Base-by-base conservation (phyloP, 2,797 vertebrate species). In the Leptatherina wallacei region DNA sequence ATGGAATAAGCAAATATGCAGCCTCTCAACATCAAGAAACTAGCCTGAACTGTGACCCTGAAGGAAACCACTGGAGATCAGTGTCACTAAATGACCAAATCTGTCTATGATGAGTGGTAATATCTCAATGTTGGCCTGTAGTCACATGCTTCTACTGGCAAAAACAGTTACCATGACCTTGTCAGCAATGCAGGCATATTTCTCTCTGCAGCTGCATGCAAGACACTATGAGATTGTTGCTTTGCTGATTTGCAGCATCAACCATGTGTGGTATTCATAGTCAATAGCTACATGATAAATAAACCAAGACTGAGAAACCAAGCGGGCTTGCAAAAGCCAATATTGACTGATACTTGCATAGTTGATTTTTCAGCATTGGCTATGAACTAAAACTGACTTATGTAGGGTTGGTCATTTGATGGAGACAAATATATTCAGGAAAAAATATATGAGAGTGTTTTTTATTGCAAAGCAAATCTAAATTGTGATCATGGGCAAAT, bases 171-270 rank as follows among this genome's bases (percentile, higher is more conserved):
- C 18, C 18, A 0, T 70, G 71, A 80, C 83, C 84, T 82, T 84
- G 75, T 78, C 36, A 68, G 60, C 35, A 22, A 38, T 65, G 63
- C 65, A 65, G 57, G 71, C 54, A 69, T 30, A 33, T 63, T 67
- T 69, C 36, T 60, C 58, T 74, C 60, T 35, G 36, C 44, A 71
- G 44, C 64, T 55, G 63, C 63, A 58, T 54, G 69, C 40, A 32
- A 65, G 62, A 70, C 65, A 67, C 36, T 60, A 61, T 36, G 54
- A 69, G 59, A 73, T 18, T 72, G 61, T 76, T 87, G 61, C 44
- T 73, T 74, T 79, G 78, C 64, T 81, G 74, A 84, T 87, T 88
- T 71, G 33, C 60, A 72, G 65, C 65, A 71, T 77, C 61, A 65
- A 36, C 66, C 54, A 4, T 71, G 76, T 60, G 77, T 79, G 74